Evolutionary conservation across 2,888 invertebrate genomes (phyloP).

Genomic region (Halocaridina rubra): DNA sequence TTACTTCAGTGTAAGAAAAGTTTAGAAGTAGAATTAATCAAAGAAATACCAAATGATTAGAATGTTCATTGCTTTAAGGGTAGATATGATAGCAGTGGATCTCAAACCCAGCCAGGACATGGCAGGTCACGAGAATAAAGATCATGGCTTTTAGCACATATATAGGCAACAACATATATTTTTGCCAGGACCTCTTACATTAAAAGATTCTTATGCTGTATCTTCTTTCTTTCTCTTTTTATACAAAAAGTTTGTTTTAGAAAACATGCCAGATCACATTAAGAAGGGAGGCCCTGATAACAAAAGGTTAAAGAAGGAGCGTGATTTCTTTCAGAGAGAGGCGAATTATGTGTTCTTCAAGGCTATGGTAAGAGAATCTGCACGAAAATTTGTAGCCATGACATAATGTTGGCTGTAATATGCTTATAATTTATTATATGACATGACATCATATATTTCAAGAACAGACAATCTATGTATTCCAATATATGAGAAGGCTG

Average conservation of each 20-base stretch:
- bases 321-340: slow-evolving; percentile 7
- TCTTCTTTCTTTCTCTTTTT: not conserved
- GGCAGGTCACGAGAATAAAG: too few relatives aligned
- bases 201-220: not conserved
- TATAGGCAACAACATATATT: not conserved
- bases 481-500: too few relatives aligned
- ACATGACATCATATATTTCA: too few relatives aligned
- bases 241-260: slow-evolving; percentile 15
- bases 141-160: not conserved
- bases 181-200: not conserved
- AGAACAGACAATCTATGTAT: too few relatives aligned
- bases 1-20: too few relatives aligned
- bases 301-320: not conserved
- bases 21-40: too few relatives aligned
- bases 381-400: not conserved
- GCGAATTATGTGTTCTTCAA: slow-evolving; percentile 20
- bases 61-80: too few relatives aligned
- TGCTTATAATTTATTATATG: not conserved
- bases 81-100: too few relatives aligned
- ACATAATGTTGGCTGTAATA: not conserved
- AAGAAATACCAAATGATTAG: too few relatives aligned
- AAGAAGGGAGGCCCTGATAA: not conserved
- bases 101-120: too few relatives aligned
- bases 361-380: slow-evolving; percentile 29
- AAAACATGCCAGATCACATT: not conserved